Evolutionary conservation across 30 jellyfish, hydroid and myxozoan genomes (phyloP), one percentile per base, ranked within the genome.

Genomic region (Phacellophora camtschatica): DNA sequence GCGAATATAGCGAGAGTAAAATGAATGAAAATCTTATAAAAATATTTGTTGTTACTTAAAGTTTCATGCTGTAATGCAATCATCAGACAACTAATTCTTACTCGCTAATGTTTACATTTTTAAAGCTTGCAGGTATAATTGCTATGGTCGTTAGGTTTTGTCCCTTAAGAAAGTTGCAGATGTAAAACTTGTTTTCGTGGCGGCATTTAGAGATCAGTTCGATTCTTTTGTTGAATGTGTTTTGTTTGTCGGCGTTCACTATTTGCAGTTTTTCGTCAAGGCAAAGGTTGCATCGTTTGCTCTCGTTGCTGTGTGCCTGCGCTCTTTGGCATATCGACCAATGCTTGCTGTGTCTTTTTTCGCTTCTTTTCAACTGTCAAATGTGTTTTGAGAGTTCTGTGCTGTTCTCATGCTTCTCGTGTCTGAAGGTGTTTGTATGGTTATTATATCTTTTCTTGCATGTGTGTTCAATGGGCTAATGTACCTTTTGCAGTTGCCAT

Each of bases 391-490:
- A 51, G n/a, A 81, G 67, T 39, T 84, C 84, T 28, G 95, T 72
- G 73, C 59, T 43, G 76, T 58, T 39, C n/a, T 78, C 82, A 42
- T 71, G 48, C 25, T 54, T 73, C 29, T 73, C 74, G 83, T 71
- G 66, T 49, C 35, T 11, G 37, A 71, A 37, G 50, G 84, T 53
- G 23, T 39, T 23, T 41, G 19, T 71, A 34, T 84, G 95, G 34
- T 71, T 50, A 10, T 55, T 15, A 46, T 24, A 84, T 34, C 95
- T 69, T 37, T 84, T 62, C 36, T 84, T 71, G 30, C 42, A 81
- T 1, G 84, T 84, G 37, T 43, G 48, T 53, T 70, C 95, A 23
- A 90, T 71, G 18, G 76, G 32, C 89, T 84, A 46, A 84, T 70
- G 84, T 50, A 70, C 18, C 39, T 20, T 23, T 39, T 37, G 25